These are phyloP conservation scores for Eptatretus atami DNA, from an alignment of 2,797 vertebrate species.

Conservation along the genomic window DNA sequence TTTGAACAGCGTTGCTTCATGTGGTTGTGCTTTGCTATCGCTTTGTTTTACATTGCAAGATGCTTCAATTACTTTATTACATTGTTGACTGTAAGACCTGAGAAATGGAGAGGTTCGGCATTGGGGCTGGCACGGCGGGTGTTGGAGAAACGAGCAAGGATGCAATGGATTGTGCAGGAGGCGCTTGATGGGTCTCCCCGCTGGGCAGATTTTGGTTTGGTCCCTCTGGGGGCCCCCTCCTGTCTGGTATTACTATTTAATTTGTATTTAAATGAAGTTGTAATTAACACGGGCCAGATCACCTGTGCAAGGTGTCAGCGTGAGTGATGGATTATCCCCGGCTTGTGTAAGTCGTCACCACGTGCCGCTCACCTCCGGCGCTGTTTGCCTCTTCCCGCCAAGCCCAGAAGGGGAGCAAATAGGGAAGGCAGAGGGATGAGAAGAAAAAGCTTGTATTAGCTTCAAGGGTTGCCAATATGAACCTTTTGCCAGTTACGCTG, in stretches of 20 bases:
- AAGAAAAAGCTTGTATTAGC: background rate
- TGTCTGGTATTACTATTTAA: slow-evolving; percentile 5
- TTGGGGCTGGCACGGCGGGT: too few species aligned
- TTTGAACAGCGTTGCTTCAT: too few species aligned
- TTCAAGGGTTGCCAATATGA: background rate
- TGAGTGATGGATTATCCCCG: slow-evolving; percentile 4
- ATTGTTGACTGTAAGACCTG: too few species aligned
- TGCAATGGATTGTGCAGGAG: too few species aligned
- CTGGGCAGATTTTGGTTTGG: too few species aligned
- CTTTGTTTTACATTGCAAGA: too few species aligned
- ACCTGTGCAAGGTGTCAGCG: slow-evolving; percentile 5
- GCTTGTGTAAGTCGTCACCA: slow-evolving; percentile 1
- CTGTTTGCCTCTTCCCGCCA: background rate
- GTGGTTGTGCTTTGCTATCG: too few species aligned
- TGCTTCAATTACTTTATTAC: too few species aligned
- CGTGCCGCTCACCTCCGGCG: slow-evolving; percentile 4
- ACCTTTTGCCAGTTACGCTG: too few species aligned
- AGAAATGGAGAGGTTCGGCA: too few species aligned
- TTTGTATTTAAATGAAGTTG: slow-evolving; percentile 6
- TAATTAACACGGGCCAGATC: slow-evolving; percentile 6
- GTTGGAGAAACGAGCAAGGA: too few species aligned
- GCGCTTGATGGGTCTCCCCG: too few species aligned
- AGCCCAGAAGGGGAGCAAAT: background rate
- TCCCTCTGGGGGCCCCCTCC: background rate
- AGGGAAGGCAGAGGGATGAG: background rate